Conservation (phyloP, 2,113 vertebrate genomes). For the Microtus pennsylvanicus region DNA sequence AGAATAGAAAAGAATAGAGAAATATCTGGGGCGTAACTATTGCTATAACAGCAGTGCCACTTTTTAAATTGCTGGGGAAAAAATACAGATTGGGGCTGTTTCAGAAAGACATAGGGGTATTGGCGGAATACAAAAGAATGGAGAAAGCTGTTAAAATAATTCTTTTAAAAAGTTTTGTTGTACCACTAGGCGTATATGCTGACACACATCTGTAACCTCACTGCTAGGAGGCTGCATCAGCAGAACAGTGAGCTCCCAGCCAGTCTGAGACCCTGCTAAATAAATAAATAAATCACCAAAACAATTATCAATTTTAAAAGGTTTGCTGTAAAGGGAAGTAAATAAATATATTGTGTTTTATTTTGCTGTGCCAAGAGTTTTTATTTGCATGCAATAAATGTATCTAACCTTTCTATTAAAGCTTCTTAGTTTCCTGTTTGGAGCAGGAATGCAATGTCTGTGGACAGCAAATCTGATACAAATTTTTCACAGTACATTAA, state of each 20-base stretch:
- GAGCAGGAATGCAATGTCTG: constrained; percentile 54
- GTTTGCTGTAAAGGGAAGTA: constrained; percentile 63
- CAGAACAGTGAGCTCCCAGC: too few relatives aligned
- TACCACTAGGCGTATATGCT: neutral
- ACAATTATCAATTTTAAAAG: neutral
- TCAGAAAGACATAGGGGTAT: constrained; percentile 19
- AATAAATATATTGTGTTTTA: constrained; percentile 70
- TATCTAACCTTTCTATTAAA: constrained; percentile 66
- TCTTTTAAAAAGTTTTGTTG: constrained; percentile 32
- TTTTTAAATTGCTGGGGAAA: constrained; percentile 2
- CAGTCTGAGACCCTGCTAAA: neutral
- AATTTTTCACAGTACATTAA: constrained; percentile 60
- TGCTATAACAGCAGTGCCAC: neutral
- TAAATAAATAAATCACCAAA: neutral
- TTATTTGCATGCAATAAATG: constrained; percentile 73
- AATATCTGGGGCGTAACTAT: neutral
- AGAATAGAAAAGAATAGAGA: neutral
- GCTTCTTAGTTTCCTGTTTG: constrained; percentile 60
- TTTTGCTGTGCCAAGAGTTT: constrained; percentile 67
- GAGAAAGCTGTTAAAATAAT: constrained; percentile 15
- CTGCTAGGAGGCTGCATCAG: neutral
- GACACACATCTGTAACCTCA: neutral
- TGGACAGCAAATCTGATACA: constrained; percentile 52
- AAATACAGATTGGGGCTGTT: constrained; percentile 20
- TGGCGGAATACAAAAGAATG: neutral